Evolutionary conservation across 2,888 invertebrate genomes (phyloP), one percentile per base, ranked within the genome.

Genomic region (Camptogramma bilineatum): DNA sequence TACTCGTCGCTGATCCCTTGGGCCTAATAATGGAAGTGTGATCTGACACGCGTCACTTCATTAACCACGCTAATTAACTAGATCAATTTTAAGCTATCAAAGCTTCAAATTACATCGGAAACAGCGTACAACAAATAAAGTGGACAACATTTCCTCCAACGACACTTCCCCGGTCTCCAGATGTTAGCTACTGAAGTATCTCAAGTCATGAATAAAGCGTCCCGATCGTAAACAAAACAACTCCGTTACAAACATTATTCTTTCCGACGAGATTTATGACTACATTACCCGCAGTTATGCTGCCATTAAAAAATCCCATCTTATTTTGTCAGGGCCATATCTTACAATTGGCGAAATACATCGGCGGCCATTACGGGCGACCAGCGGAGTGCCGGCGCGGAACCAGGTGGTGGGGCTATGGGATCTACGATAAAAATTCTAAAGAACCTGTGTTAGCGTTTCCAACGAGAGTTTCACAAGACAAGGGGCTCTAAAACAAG

Each of bases 271-370:
- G 70, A 80, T 80, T 79, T 81, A 83, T 82, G 66, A 67, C 74
- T 66, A 73, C 79, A 77, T 81, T 77, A 78, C 76, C 73, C 76
- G 74, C 77, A 77, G 81, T 81, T 82, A 82, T 81, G 78, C 69
- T 61, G 73, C 80, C 79, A 82, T 86, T 86, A 84, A 84, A 85
- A 83, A 81, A 60, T 75, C 76, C 74, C 80, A 75, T 84, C 83
- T 85, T 83, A 78, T 84, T 85, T 80, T 80, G 83, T 82, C 81
- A 78, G 76, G 66, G 78, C 76, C 73, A 80, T 85, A 82, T 80
- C 81, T 83, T 80, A 79, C 81, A 80, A 83, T 84, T 78, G 84
- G 77, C 71, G 66, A 81, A 86, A 85, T 77, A 82, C 79, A 84
- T 84, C 75, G 83, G 69, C 64, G 66, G 73, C 78, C 81, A 83